phyloP scores from a whole-genome alignment of 1,140 invertebrate species.

The Thaumetopoea pityocampa region DNA sequence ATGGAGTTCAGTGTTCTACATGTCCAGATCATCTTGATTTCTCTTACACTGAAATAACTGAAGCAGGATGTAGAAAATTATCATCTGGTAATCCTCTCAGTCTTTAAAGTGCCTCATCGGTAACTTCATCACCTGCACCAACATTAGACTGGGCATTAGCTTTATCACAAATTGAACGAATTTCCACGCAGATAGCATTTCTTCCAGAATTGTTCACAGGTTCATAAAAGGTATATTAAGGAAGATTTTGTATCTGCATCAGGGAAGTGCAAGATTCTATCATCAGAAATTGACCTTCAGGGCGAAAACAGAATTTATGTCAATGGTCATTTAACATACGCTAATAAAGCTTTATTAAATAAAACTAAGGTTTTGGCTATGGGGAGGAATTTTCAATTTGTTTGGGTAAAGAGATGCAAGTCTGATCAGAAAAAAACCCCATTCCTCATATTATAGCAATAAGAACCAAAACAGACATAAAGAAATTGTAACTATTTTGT shows the following conservation, averaged over 20 bases:
- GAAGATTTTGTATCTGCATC: slow-evolving; percentile 12
- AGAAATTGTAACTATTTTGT: too few species aligned
- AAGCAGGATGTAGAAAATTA: too few species aligned
- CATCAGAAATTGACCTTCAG: slow-evolving; percentile 10
- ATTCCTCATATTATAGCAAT: slow-evolving; percentile 10
- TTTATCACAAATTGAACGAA: too few species aligned
- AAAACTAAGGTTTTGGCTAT: slow-evolving; percentile 21
- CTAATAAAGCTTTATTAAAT: slow-evolving; percentile 23
- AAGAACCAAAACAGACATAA: slow-evolving; percentile 17
- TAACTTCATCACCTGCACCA: too few species aligned
- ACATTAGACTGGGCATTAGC: too few species aligned
- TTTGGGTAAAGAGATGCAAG: slow-evolving; percentile 25
- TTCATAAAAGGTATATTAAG: slow-evolving; percentile 15
- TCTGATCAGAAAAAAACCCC: slow-evolving; percentile 17
- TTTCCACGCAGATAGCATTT: too few species aligned
- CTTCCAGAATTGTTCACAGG: too few species aligned
- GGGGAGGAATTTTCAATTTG: slow-evolving; percentile 16
- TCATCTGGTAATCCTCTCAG: too few species aligned
- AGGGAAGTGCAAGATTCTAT: slow-evolving; percentile 7
- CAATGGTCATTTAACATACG: slow-evolving; percentile 24
- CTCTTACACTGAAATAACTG: too few species aligned
- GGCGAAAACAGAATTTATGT: slow-evolving; percentile 19
- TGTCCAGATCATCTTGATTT: too few species aligned
- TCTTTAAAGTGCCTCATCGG: too few species aligned
- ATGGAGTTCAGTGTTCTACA: too few species aligned